These are phyloP conservation scores for Phanerotoma sp. DNA, from an alignment of 2,888 invertebrate species.

Conservation along the genomic window DNA sequence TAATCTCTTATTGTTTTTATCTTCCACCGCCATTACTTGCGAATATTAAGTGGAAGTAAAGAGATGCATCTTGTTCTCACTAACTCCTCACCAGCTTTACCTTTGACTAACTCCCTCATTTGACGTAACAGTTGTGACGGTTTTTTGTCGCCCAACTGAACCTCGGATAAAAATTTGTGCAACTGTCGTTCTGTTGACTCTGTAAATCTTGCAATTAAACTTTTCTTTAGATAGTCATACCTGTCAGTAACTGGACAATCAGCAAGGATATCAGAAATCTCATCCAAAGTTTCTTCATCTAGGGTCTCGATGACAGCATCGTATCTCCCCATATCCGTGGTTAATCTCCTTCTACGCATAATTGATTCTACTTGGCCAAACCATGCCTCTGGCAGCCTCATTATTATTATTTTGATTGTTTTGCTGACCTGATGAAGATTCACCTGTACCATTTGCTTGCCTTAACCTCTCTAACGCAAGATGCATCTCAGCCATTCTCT, in stretches of 20 bases:
- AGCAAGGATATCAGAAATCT: slow-evolving; percentile 27
- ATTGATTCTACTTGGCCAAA: slow-evolving; percentile 31
- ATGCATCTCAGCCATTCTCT: too few species aligned
- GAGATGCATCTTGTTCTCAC: slow-evolving; percentile 30
- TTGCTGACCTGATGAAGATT: too few species aligned
- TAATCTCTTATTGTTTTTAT: slow-evolving; percentile 11
- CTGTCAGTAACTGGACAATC: slow-evolving; percentile 16
- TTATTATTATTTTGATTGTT: not conserved
- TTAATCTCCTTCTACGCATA: slow-evolving; percentile 19
- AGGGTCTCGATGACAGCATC: slow-evolving; percentile 23
- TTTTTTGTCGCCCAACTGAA: slow-evolving; percentile 28
- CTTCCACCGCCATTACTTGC: slow-evolving; percentile 10
- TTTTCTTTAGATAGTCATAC: slow-evolving; percentile 21
- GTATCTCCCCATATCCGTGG: slow-evolving; percentile 21
- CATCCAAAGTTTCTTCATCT: slow-evolving; percentile 12
- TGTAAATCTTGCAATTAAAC: slow-evolving; percentile 24
- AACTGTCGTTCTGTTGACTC: slow-evolving; percentile 23
- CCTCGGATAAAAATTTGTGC: slow-evolving; percentile 21
- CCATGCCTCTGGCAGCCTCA: too few species aligned
- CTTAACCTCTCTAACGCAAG: too few species aligned
- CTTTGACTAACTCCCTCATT: slow-evolving; percentile 29
- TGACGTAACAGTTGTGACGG: slow-evolving; percentile 30
- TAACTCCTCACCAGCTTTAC: slow-evolving; percentile 18
- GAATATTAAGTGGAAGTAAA: slow-evolving; percentile 19
- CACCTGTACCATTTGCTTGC: too few species aligned